Percentiles rank a stretch among this genome's conserved stretches.
These are phyloP conservation scores for Elaeidobius kamerunicus DNA, from an alignment of 2,888 invertebrate species.

Conservation along the genomic window DNA sequence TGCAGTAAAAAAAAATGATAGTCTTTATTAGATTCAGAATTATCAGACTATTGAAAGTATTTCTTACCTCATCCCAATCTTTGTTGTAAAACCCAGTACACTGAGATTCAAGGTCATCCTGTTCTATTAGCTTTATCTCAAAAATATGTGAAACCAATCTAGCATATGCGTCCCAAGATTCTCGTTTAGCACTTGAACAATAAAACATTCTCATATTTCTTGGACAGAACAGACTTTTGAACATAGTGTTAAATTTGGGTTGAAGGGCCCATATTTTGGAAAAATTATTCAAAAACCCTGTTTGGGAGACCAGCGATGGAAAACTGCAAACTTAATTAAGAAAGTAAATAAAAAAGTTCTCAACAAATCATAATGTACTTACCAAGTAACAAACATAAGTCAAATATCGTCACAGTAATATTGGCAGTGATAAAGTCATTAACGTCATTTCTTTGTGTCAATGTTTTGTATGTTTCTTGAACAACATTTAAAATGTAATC, in stretches of 20 bases:
- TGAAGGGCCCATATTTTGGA: constrained; percentile 19
- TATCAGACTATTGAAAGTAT: too few relatives aligned
- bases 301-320: constrained; percentile 11
- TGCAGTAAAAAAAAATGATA: too few relatives aligned
- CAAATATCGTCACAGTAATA: constrained; percentile 40
- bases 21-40: too few relatives aligned
- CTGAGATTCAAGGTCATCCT: constrained; percentile 62
- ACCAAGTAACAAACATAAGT: constrained; percentile 42
- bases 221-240: constrained; percentile 40
- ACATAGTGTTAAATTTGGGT: constrained; percentile 24
- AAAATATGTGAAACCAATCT: constrained; percentile 48
- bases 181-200: constrained; percentile 30
- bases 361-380: constrained; percentile 26
- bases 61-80: constrained; percentile 56
- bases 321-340: constrained; percentile 33
- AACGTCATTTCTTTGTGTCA: constrained; percentile 43
- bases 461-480: constrained; percentile 32
- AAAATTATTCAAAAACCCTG: not conserved
- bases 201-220: constrained; percentile 41
- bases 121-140: constrained; percentile 55
- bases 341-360: not conserved
- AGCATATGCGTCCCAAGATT: constrained; percentile 40
- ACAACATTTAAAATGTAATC: constrained; percentile 30
- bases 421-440: constrained; percentile 40
- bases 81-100: constrained; percentile 65